These are phyloP conservation scores for Porites lutea DNA, from an alignment of 64 coral and sea anemone species.

Conservation along the genomic window DNA sequence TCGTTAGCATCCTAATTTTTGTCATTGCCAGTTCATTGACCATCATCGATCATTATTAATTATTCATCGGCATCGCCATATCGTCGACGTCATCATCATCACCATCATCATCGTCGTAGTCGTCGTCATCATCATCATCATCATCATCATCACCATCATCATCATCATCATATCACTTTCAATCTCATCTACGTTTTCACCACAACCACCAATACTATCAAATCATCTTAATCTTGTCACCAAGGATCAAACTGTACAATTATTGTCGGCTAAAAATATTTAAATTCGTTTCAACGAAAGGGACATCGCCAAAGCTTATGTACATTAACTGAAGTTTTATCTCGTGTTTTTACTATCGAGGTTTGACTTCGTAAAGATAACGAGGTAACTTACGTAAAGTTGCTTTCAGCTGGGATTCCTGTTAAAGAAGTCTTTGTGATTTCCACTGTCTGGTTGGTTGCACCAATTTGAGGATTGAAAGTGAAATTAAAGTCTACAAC, in stretches of 20 bases:
- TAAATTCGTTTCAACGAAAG: too few species aligned
- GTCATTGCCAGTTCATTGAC: neutral
- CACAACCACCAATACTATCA: neutral
- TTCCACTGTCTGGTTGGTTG: neutral
- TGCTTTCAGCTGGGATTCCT: slow-evolving; percentile 7
- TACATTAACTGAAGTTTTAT: too few species aligned
- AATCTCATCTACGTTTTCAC: neutral
- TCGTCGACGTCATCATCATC: neutral
- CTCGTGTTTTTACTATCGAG: too few species aligned
- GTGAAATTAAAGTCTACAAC: slow-evolving; percentile 30
- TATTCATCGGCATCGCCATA: neutral
- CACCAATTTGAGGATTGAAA: neutral
- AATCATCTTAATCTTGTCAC: neutral
- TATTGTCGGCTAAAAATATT: too few species aligned
- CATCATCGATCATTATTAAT: neutral
- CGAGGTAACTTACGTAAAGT: slow-evolving; percentile 23
- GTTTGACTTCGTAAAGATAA: too few species aligned
- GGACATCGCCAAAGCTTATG: too few species aligned
- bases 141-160: neutral
- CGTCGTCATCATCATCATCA: neutral
- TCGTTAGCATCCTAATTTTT: neutral
- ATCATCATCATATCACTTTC: too few species aligned
- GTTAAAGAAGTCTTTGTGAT: neutral
- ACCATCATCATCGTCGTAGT: neutral
- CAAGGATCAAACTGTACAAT: neutral